phyloP scores from a whole-genome alignment of 2,797 vertebrate species.

The Gastrophryne carolinensis region DNA sequence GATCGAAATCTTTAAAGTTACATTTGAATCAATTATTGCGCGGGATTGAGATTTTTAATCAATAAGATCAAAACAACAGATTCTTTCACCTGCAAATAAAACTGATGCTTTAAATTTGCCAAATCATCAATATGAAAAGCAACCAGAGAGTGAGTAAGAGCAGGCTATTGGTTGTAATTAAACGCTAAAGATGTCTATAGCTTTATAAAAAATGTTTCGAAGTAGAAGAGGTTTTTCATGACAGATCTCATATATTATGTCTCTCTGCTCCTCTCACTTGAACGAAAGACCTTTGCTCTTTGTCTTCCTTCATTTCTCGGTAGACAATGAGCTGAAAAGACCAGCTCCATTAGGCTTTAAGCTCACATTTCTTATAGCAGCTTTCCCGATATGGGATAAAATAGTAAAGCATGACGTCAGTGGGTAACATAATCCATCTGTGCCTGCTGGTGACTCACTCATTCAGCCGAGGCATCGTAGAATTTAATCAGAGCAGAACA shows the following conservation, averaged over 20 bases:
- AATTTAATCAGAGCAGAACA: constrained; percentile 21
- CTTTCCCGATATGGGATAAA: constrained; percentile 31
- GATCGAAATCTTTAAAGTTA: no score
- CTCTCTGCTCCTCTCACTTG: background rate
- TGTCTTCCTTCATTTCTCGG: background rate
- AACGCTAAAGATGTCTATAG: no score
- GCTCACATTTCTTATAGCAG: constrained; percentile 30
- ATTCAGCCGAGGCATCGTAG: constrained; percentile 13
- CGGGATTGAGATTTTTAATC: no score
- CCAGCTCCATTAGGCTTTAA: background rate
- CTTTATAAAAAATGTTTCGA: background rate
- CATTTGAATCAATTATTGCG: no score
- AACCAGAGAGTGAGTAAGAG: background rate
- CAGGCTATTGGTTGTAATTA: background rate
- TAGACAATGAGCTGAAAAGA: constrained; percentile 17
- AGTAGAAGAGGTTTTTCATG: background rate
- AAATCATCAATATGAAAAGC: no score
- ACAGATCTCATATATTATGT: background rate
- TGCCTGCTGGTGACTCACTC: constrained; percentile 38
- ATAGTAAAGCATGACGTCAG: constrained; percentile 40
- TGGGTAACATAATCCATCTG: constrained; percentile 43
- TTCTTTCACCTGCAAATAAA: no score
- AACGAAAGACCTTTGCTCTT: constrained; percentile 9
- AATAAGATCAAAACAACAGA: no score
- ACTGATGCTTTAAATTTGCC: background rate